Evolutionary conservation across 35 echinoderm and acorn worm species (phyloP).

Genomic region (Diadema setosum): DNA sequence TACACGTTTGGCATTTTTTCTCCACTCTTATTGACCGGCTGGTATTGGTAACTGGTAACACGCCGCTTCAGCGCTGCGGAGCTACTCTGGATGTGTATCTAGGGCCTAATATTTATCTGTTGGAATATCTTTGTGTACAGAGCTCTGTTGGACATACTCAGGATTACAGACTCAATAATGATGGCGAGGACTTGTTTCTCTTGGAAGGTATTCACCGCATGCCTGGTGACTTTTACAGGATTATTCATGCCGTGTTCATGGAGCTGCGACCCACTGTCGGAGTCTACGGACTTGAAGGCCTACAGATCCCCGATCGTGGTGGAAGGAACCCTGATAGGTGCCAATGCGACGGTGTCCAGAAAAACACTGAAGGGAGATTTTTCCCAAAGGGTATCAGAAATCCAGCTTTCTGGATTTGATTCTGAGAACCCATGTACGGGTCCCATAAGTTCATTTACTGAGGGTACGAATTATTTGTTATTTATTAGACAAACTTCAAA

Average conservation of each 20-base stretch:
- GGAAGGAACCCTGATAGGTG: neutral
- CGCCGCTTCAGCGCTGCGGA: neutral
- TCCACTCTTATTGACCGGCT: neutral
- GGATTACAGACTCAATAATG: slow-evolving; percentile 6
- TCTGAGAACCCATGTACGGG: neutral
- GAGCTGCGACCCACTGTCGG: neutral
- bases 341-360: neutral
- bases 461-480: neutral
- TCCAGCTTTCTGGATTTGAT: neutral
- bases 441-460: neutral
- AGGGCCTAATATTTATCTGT: neutral
- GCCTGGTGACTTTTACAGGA: slow-evolving; percentile 29
- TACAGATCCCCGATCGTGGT: slow-evolving; percentile 2
- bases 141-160: slow-evolving; percentile 10
- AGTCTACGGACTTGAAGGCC: slow-evolving; percentile 5
- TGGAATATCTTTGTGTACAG: neutral
- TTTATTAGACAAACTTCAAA: neutral
- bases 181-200: neutral
- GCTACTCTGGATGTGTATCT: neutral
- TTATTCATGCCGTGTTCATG: slow-evolving; percentile 9
- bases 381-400: neutral
- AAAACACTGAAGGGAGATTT: neutral
- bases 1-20: neutral
- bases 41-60: neutral
- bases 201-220: slow-evolving; percentile 18